These are phyloP conservation scores for Elysia crispata DNA, from an alignment of 2,888 invertebrate genomes.

Conservation along the genomic window DNA sequence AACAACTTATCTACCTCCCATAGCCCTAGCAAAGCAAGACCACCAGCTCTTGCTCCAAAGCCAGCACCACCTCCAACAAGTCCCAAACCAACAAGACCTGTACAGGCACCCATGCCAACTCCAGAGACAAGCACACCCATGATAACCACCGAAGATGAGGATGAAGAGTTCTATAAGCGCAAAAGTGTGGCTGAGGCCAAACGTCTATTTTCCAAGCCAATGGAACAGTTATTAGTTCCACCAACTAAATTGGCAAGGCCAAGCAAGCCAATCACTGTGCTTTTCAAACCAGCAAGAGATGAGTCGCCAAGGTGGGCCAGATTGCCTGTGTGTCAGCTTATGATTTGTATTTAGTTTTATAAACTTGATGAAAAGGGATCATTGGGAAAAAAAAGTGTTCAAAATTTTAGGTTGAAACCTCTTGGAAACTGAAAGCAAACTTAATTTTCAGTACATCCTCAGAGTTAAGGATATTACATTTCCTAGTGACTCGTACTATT, in stretches of 20 bases:
- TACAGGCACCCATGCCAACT: conserved; percentile 25
- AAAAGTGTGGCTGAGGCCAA: conserved; percentile 65
- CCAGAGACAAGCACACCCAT: conserved; percentile 49
- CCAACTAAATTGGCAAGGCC: conserved; percentile 53
- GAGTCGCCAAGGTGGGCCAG: conserved; percentile 53
- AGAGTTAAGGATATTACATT: too few species aligned
- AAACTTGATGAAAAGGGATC: background rate
- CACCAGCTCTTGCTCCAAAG: conserved; percentile 52
- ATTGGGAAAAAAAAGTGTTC: background rate
- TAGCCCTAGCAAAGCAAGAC: conserved; percentile 24
- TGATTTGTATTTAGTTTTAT: background rate
- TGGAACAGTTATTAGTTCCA: conserved; percentile 49
- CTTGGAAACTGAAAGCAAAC: too few species aligned
- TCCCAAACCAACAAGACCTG: background rate
- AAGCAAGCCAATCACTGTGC: conserved; percentile 43
- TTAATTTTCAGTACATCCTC: too few species aligned
- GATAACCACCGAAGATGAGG: conserved; percentile 60
- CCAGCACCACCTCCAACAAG: conserved; percentile 53
- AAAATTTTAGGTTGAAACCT: background rate
- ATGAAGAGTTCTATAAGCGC: conserved; percentile 55
- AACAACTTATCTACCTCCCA: too few species aligned
- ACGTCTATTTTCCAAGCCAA: conserved; percentile 57
- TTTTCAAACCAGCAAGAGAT: conserved; percentile 49
- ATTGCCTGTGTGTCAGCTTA: conserved; percentile 7
- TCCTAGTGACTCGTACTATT: background rate